A percentile compares a stretch with the other conserved stretches of the same genome.
These are phyloP conservation scores for Pluvianellus socialis DNA, from an alignment of 2,113 vertebrate genomes.

Conservation along the genomic window DNA sequence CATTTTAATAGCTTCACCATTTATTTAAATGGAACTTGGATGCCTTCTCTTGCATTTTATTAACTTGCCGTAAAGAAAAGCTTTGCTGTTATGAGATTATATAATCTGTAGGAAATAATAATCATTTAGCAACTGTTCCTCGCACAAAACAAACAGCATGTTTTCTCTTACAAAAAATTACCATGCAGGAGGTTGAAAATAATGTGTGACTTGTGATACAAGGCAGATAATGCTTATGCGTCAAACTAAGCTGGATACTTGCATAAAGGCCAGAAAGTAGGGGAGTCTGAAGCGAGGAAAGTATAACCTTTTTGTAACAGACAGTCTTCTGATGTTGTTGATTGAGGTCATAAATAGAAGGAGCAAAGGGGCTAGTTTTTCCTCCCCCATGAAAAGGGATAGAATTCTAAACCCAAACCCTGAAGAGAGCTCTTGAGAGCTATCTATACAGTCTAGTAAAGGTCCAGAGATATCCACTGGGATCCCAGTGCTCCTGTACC, in stretches of 20 bases:
- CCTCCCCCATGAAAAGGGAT: neutral
- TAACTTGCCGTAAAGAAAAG: neutral
- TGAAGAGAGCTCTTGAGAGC: neutral
- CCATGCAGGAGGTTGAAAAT: neutral
- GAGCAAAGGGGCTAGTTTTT: neutral
- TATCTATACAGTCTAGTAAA: neutral
- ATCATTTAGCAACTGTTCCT: slow-evolving; percentile 15
- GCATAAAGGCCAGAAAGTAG: neutral
- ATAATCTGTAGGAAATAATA: slow-evolving; percentile 27
- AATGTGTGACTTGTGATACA: neutral
- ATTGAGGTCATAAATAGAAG: neutral
- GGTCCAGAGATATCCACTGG: neutral
- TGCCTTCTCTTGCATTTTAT: slow-evolving; percentile 15
- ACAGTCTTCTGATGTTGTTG: neutral
- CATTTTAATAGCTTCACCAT: neutral
- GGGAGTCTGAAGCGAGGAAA: neutral
- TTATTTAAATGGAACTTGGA: slow-evolving; percentile 1
- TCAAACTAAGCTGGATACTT: neutral
- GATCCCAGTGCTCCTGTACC: fast-evolving
- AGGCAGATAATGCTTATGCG: neutral
- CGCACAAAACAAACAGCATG: neutral
- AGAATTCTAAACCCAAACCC: neutral
- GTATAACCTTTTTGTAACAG: neutral
- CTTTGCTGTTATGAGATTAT: neutral
- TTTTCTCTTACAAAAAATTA: slow-evolving; percentile 17